Percentiles rank a stretch among this genome's conserved stretches.
Conservation (phyloP, 1,140 invertebrate genomes). For the Drosophila leontia region DNA sequence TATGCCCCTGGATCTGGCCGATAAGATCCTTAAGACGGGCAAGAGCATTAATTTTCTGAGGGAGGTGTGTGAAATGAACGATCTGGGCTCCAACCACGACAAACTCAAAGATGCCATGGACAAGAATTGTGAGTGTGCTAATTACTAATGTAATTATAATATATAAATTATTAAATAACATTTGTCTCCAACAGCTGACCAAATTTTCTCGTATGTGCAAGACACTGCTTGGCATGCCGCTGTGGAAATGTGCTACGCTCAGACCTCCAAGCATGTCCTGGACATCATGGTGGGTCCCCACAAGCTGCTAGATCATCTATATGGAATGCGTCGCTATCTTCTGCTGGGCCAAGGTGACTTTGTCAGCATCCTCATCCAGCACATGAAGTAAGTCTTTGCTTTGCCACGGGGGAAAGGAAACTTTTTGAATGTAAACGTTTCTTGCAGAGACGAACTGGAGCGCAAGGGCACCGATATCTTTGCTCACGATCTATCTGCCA, state of each 20-base stretch:
- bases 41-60: constrained; percentile 98
- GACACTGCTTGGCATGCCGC: constrained; percentile 92
- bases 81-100: constrained; percentile 89
- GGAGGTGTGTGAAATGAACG: constrained; percentile 94
- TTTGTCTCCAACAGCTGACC: constrained; percentile 37
- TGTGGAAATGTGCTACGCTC: constrained; percentile 93
- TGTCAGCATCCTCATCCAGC: constrained; percentile 95
- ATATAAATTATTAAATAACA: neutral
- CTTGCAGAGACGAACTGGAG: constrained; percentile 92
- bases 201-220: constrained; percentile 70
- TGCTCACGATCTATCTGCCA: constrained; percentile 94
- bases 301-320: constrained; percentile 95
- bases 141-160: constrained; percentile 7
- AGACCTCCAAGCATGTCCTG: constrained; percentile 94
- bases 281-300: constrained; percentile 94
- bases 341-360: constrained; percentile 98
- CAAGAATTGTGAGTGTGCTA: constrained; percentile 82
- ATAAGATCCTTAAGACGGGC: constrained; percentile 95
- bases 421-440: neutral
- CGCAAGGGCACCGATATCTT: constrained; percentile 95
- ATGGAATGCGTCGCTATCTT: constrained; percentile 95
- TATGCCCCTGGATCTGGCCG: constrained; percentile 89
- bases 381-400: constrained; percentile 91
- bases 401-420: too few relatives aligned
- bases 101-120: constrained; percentile 87